Percentiles rank a stretch among this genome's conserved stretches.
Conservation (phyloP, 2,113 vertebrate genomes). For the Atrichornis clamosus region DNA sequence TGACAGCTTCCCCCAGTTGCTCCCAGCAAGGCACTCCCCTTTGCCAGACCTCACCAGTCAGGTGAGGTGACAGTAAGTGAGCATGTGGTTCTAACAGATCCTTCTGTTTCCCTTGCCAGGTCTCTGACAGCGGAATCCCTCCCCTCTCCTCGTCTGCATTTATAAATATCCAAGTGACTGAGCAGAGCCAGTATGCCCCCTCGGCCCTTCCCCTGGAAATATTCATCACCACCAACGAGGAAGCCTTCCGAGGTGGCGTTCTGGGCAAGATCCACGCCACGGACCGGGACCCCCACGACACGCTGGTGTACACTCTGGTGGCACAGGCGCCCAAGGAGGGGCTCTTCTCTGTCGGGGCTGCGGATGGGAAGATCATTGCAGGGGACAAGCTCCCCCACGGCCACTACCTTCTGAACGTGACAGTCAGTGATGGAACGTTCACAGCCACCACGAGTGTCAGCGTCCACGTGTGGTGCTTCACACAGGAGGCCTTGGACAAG, state of each 20-base stretch:
- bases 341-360: conserved; percentile 80
- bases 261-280: conserved; percentile 92
- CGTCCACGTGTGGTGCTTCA: conserved; percentile 83
- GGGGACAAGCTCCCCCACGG: conserved; percentile 79
- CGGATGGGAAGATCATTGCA: conserved; percentile 86
- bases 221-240: conserved; percentile 82
- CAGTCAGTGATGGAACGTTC: conserved; percentile 89
- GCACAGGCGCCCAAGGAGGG: conserved; percentile 51
- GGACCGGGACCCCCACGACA: conserved; percentile 88
- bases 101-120: conserved; percentile 69
- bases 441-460: conserved; percentile 73
- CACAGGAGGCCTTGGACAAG: conserved; percentile 74
- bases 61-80: background rate
- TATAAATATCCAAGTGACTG: conserved; percentile 83
- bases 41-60: background rate
- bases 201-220: conserved; percentile 87
- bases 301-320: conserved; percentile 77
- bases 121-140: conserved; percentile 86
- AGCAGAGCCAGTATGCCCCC: conserved; percentile 87
- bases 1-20: background rate
- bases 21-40: background rate
- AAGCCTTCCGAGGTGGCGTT: conserved; percentile 79
- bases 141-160: conserved; percentile 88
- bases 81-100: background rate
- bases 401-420: conserved; percentile 85